Percentiles rank a stretch among this genome's conserved stretches.
Evolutionary conservation across 2,113 vertebrate species (phyloP).

Genomic region (Pipa parva): DNA sequence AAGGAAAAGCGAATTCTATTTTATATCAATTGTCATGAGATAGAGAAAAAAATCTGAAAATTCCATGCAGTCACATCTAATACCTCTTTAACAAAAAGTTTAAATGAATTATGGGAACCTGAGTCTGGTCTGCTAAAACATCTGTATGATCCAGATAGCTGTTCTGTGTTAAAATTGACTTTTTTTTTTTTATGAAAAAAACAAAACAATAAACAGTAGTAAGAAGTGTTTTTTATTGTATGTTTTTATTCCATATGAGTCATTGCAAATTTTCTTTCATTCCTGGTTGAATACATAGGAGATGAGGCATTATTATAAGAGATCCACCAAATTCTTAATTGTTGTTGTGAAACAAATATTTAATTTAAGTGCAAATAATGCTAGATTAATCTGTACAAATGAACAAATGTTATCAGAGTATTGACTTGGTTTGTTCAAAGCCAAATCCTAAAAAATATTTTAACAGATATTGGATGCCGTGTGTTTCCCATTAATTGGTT

Average conservation of each 20-base stretch:
- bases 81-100: conserved; percentile 52
- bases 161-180: conserved; percentile 51
- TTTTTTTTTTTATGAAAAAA: conserved; percentile 36
- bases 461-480: no score
- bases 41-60: conserved; percentile 44
- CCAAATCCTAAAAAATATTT: no score
- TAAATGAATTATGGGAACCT: conserved; percentile 49
- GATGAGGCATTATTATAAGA: no score
- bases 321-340: no score
- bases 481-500: no score
- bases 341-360: no score
- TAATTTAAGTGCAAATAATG: no score
- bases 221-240: not conserved
- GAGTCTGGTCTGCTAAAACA: conserved; percentile 42
- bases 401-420: no score
- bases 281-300: no score
- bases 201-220: conserved; percentile 51
- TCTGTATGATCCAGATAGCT: conserved; percentile 48
- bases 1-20: conserved; percentile 70
- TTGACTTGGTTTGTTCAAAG: no score
- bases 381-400: no score
- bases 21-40: conserved; percentile 69
- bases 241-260: not conserved
- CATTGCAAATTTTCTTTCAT: not conserved
- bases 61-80: conserved; percentile 49